Evolutionary conservation across 2,888 invertebrate species (phyloP).

Genomic region (Melanophora roralis): DNA sequence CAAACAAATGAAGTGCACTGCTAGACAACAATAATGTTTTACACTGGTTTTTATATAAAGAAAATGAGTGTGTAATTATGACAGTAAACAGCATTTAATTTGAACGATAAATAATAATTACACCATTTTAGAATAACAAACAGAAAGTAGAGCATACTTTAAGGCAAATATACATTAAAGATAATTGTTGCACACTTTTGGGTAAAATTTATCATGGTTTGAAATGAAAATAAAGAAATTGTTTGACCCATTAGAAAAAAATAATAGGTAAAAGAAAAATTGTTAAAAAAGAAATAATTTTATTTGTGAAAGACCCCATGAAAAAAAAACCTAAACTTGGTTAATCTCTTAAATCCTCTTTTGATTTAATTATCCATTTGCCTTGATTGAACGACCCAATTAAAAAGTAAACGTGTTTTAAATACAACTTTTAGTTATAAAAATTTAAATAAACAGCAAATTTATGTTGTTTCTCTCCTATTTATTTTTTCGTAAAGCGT

Average conservation of each 20-base stretch:
- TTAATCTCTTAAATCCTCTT: too few species aligned
- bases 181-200: slow-evolving; percentile 27
- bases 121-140: background rate
- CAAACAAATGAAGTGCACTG: slow-evolving; percentile 57
- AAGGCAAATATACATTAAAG: slow-evolving; percentile 22
- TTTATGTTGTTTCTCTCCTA: too few species aligned
- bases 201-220: background rate
- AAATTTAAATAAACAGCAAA: too few species aligned
- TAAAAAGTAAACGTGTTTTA: too few species aligned
- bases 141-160: slow-evolving; percentile 38
- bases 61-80: slow-evolving; percentile 58
- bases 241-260: background rate
- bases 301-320: background rate
- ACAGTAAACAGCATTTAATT: slow-evolving; percentile 60
- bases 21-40: slow-evolving; percentile 50
- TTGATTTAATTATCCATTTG: background rate
- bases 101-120: slow-evolving; percentile 38
- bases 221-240: too few species aligned
- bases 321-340: too few species aligned
- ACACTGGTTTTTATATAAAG: slow-evolving; percentile 30
- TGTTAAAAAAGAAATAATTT: background rate
- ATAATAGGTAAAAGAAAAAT: background rate
- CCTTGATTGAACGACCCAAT: background rate
- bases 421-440: too few species aligned
- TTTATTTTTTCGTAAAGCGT: too few species aligned